Base-by-base conservation (phyloP, 2,888 invertebrate genomes). In the Lasiommata megera region DNA sequence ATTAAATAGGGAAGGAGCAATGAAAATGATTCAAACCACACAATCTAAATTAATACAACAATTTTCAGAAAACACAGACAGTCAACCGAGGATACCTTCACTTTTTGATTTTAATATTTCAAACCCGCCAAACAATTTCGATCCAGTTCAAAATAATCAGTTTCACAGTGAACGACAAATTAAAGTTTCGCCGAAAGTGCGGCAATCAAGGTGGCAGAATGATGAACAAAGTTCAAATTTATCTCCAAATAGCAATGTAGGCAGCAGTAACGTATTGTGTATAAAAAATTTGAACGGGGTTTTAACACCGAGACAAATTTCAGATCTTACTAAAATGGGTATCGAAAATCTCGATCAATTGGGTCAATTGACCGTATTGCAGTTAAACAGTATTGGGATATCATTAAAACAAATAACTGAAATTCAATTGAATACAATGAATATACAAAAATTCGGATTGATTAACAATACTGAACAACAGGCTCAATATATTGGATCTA, bases 1-100 rank as follows among this genome's bases (percentile, higher is more conserved):
- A 58, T 89, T 97, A 63, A 95, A 94, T 68, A 92, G 96, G 59
- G 96, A 96, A 71, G 94, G 94, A 62, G 96, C 96, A 0, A 77
- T 93, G 68, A 84, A 92, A 74, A 92, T 93, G 89, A 85, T 91
- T 62, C 84, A 88, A 68, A 79, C 79, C 11, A 90, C 90, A 56
- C 90, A 91, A 75, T 63, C 75, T 59, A 88, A 84, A 71, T 73
- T 91, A 72, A 78, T 83, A 64, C 88, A 88, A 69, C 88, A 90
- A 69, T 90, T 68, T 76, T 74, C 83, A 17, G 83, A 84, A 60
- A 72, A 67, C 63, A 63, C 71, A 54, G 85, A 87, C 61, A 84
- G 79, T 67, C 23, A 23, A 23, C 23, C 23, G 2, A 73, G 73
- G 64, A 88, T 87, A 67, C 88, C 88, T 53, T 91, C 91, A 48